Conservation (phyloP, 2,888 invertebrate genomes). For the Netelia fuscicornis region DNA sequence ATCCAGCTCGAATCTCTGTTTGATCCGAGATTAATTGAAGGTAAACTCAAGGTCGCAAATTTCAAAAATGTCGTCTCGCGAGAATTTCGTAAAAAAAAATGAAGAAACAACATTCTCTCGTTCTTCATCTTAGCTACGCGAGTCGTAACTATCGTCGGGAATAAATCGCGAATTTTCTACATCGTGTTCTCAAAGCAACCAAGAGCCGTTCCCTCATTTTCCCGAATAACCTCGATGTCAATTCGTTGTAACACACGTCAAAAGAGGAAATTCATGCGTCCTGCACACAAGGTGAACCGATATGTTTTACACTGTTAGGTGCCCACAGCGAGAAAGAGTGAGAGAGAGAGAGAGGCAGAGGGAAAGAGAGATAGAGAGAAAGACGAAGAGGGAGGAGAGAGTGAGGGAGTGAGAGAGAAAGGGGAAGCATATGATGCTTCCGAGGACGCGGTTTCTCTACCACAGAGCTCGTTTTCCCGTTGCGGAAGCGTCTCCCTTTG, state of each 20-base stretch:
- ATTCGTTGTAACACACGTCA: not conserved
- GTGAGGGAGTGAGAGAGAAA: conserved; percentile 37
- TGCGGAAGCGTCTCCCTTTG: conserved; percentile 62
- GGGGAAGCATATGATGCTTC: conserved; percentile 57
- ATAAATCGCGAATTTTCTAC: no score
- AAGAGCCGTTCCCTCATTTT: not conserved
- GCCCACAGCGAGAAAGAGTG: not conserved
- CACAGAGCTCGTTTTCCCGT: conserved; percentile 64
- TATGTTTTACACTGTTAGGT: conserved; percentile 67
- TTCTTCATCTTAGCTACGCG: not conserved
- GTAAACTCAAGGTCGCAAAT: no score
- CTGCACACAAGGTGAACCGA: conserved; percentile 72
- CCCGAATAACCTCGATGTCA: conserved; percentile 28
- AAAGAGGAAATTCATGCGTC: conserved; percentile 30
- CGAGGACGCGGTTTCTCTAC: conserved; percentile 49
- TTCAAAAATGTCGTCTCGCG: no score
- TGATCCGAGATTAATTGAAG: no score
- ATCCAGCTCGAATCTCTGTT: no score
- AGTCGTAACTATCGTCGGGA: conserved; percentile 1
- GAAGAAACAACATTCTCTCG: no score
- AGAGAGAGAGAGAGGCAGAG: conserved; percentile 47
- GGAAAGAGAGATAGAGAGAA: conserved; percentile 57
- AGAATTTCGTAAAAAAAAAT: no score
- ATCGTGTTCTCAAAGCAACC: not conserved
- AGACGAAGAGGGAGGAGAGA: not conserved